Conservation (phyloP, 2,113 vertebrate species). For the Casuarius casuarius region DNA sequence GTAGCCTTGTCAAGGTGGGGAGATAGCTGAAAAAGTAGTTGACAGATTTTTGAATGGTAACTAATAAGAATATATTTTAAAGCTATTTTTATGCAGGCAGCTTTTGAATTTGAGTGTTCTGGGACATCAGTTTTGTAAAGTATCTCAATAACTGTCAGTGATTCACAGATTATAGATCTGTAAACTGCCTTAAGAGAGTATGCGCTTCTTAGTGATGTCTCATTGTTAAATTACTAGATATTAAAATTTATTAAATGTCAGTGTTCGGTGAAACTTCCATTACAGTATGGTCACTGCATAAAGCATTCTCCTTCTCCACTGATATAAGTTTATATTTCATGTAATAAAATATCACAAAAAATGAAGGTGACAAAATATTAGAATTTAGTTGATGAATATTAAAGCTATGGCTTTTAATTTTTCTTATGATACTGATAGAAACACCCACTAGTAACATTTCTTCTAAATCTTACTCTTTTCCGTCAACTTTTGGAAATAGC, state of each 20-base stretch:
- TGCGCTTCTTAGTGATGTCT: neutral
- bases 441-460: neutral
- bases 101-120: neutral
- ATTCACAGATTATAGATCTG: neutral
- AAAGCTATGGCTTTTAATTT: neutral
- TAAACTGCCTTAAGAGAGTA: neutral
- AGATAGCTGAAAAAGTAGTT: neutral
- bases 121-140: neutral
- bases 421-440: neutral
- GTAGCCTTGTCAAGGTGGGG: slow-evolving; percentile 13
- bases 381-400: neutral
- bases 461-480: neutral
- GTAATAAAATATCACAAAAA: neutral
- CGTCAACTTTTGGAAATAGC: neutral
- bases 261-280: neutral
- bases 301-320: neutral
- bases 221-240: neutral
- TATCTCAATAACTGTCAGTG: neutral
- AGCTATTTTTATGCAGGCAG: neutral
- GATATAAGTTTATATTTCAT: neutral
- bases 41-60: slow-evolving; percentile 16
- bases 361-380: neutral
- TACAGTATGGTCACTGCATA: neutral
- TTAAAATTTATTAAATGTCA: neutral
- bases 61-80: neutral